Evolutionary conservation across 2,888 invertebrate genomes (phyloP), one percentile per base, ranked within the genome.

Genomic region (Tenodera sinensis): DNA sequence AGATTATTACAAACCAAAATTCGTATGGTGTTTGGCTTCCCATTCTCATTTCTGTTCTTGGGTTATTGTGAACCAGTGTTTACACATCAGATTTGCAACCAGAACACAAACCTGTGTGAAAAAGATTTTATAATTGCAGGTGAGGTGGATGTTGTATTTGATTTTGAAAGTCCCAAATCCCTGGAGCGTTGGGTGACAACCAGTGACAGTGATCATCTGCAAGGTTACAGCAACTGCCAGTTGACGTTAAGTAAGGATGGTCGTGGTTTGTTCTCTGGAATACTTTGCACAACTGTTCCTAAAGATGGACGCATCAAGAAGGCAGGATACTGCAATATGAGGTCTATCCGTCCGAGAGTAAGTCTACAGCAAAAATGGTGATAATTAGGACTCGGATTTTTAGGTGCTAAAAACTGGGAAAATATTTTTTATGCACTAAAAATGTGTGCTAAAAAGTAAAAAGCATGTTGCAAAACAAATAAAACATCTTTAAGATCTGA

Each of bases 291-390:
- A 0, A 95, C 95, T 89, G 94, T 97, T 20, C 96, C 98, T 0
- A 96, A 96, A 92, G 98, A 98, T 94, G 99, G 99, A 3, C 93
- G 94, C 90, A 95, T 96, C 0, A 96, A 96, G 92, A 94, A 95
- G 88, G 95, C 97, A 27, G 99, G 98, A 0, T 99, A 97, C 93
- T 97, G 97, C 91, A 97, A 96, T 91, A 94, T 98, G 87, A 95
- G 95, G 90, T 96, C 97, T 0, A 93, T 95, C 83, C 94, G 95
- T 91, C 94, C 95, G 88, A 94, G 95, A 93, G 97, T 97, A 93
- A 93, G 94, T 92, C 28, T 28, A 82, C n/a, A 15, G 30, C 28
- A 28, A 28, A 83, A 12, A 83, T 1, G 12, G 1, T 83, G 28
- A 83, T 12, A 28, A 28, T 28, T n/a, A 83, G n/a, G n/a, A n/a